phyloP scores from a whole-genome alignment of 1,140 invertebrate genomes.

The Metaphire vulgaris region DNA sequence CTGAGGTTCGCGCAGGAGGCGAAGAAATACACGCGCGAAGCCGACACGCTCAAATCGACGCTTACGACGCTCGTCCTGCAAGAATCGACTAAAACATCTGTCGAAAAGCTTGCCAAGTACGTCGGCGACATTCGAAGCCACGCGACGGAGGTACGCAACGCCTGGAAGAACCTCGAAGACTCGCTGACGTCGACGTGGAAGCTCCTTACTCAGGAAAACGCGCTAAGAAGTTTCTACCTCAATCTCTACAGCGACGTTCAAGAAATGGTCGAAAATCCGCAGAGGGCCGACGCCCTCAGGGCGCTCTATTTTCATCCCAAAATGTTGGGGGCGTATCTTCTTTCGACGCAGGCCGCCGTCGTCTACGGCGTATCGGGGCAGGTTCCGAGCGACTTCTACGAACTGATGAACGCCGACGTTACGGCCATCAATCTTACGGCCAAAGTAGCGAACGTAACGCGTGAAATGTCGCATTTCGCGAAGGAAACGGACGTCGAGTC shows the following conservation, averaged over 20 bases:
- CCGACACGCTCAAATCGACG: not conserved
- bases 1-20: conserved; percentile 6
- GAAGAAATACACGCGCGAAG: not conserved
- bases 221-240: conserved; percentile 24
- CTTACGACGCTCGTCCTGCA: not conserved
- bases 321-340: not conserved
- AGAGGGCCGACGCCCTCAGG: not conserved
- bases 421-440: conserved; percentile 9
- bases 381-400: conserved; percentile 3
- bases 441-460: conserved; percentile 9
- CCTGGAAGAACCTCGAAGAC: not conserved
- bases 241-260: conserved; percentile 22
- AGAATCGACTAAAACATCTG: not conserved
- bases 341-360: not conserved
- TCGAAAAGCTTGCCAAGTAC: not conserved
- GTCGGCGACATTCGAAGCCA: not conserved
- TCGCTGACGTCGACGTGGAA: conserved; percentile 10
- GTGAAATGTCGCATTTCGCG: not conserved
- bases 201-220: conserved; percentile 12
- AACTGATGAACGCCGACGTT: conserved; percentile 24
- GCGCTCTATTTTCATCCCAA: not conserved
- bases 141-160: not conserved
- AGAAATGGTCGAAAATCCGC: conserved; percentile 21
- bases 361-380: not conserved
- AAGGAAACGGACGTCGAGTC: not conserved